Evolutionary conservation across 1,140 invertebrate species (phyloP), one percentile per base, ranked within the genome.

Genomic region (Himalopsyche phryganea): DNA sequence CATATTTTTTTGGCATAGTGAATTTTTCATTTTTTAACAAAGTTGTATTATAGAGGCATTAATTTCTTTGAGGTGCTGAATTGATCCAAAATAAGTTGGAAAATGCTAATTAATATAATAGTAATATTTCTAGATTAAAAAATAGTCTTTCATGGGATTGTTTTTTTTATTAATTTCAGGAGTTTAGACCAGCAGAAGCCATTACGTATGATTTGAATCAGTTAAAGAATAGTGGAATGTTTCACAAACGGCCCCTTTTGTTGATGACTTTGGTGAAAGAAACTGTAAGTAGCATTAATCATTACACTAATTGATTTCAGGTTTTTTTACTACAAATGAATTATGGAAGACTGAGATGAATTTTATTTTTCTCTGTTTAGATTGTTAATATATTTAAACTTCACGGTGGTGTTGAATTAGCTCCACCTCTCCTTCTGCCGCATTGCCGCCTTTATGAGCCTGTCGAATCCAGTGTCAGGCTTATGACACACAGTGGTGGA

Each of bases 401-500:
- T 35, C 89, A 93, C 67, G 91, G 92, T 0, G 92, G 88, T 0
- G 74, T 85, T 17, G 81, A 85, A 66, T 73, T 95, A 35, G 73
- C 79, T 1, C 88, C 90, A 0, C 90, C 91, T 0, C 70, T 94
- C 0, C 70, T 96, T 0, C 87, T 88, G 67, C 92, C 91, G 0
- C 82, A 85, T 7, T 85, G 81, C 14, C 32, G 66, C 28, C 46
- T 68, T 41, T 68, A 84, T 83, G 70, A 82, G 76, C 58, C 75
- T 73, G 59, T 78, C 73, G 80, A 87, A 17, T 81, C 83, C 9
- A 83, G 82, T 51, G 89, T 92, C 0, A 83, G 84, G 59, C 68
- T 94, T 0, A 96, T 97, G 90, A 92, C 91, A 5, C 83, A 88
- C 46, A 87, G 83, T 23, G 93, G 93, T 0, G 83, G 82, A 53